These are phyloP conservation scores for Drosophila oshimai DNA, from an alignment of 1,140 invertebrate genomes.

Conservation along the genomic window DNA sequence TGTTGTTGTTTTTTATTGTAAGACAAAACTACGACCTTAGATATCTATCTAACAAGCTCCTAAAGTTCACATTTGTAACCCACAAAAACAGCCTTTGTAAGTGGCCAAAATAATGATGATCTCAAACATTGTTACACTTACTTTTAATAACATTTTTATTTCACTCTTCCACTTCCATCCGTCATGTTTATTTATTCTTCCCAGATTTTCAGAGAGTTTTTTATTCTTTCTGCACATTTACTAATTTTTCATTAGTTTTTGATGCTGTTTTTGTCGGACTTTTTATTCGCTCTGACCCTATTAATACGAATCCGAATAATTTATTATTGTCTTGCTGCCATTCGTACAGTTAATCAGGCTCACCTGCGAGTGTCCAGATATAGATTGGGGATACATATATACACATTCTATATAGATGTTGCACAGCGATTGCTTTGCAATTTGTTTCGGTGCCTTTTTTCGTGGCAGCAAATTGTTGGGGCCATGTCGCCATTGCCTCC, in stretches of 20 bases:
- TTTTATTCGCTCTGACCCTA: slow-evolving; percentile 25
- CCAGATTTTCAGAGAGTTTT: slow-evolving; percentile 28
- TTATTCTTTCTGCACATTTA: background rate
- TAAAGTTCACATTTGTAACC: no score
- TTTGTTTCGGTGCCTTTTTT: slow-evolving; percentile 62
- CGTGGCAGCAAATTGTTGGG: slow-evolving; percentile 72
- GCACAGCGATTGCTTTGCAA: slow-evolving; percentile 73
- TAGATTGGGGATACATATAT: slow-evolving; percentile 1
- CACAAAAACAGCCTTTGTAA: slow-evolving; percentile 11
- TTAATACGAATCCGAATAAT: slow-evolving; percentile 72
- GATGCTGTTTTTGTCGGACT: slow-evolving; percentile 2
- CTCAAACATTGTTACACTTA: slow-evolving; percentile 33
- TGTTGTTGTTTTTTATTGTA: no score
- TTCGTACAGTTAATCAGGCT: slow-evolving; percentile 63
- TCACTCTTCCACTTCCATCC: slow-evolving; percentile 37
- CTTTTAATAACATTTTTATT: slow-evolving; percentile 55
- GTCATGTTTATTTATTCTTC: slow-evolving; percentile 67
- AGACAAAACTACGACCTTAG: no score
- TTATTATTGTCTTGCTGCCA: slow-evolving; percentile 49
- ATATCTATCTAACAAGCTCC: no score
- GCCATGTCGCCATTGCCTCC: slow-evolving; percentile 17
- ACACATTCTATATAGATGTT: background rate
- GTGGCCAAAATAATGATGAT: slow-evolving; percentile 44
- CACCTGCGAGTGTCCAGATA: slow-evolving; percentile 27
- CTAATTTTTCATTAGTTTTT: slow-evolving; percentile 28